Base-by-base conservation (phyloP, 2,888 invertebrate genomes). In the Dryadula phaetusa region DNA sequence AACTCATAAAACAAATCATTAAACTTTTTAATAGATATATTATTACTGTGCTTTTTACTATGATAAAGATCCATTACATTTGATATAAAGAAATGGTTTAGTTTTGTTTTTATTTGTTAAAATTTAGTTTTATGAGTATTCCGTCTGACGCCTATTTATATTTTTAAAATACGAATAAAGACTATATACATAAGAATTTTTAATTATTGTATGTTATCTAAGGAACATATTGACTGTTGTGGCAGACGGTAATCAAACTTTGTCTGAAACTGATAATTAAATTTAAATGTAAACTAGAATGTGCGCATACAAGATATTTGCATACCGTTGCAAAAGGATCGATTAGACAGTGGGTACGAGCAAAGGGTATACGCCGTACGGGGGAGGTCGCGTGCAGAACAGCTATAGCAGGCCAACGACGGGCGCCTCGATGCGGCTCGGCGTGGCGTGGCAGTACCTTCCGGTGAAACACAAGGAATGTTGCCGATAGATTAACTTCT, bases 401-500 rank as follows among this genome's bases (percentile, higher is more conserved):
- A 76, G 84, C 83, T 74, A 82, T 83, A 74, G 79, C 77, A 75
- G 75, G 77, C 75, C 73, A 71, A 70, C 64, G 70, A 70, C 72
- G 71, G 71, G 72, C 73, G 72, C 72, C 71, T 68, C 67, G 71
- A 72, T 73, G 72, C 72, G 73, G 71, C 69, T 67, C 71, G 71
- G 70, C 69, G 70, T 79, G 83, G 79, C 81, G 81, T 80, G 82
- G 78, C 81, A 80, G 77, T 89, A 90, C 90, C 91, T 92, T 91
- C 91, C 92, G 91, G 90, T 90, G 85, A 88, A 90, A 90, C 88
- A 88, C 90, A 84, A 86, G 87, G 89, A 91, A 91, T 91, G 90
- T 91, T 92, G 90, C 90, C 90, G 89, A 91, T 92, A 92, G 91
- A 92, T 92, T 92, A 92, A 92, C 91, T 92, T 90, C 91, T 92